Base-by-base conservation (phyloP, 2,113 vertebrate genomes). In the Psephotus haematonotus region DNA sequence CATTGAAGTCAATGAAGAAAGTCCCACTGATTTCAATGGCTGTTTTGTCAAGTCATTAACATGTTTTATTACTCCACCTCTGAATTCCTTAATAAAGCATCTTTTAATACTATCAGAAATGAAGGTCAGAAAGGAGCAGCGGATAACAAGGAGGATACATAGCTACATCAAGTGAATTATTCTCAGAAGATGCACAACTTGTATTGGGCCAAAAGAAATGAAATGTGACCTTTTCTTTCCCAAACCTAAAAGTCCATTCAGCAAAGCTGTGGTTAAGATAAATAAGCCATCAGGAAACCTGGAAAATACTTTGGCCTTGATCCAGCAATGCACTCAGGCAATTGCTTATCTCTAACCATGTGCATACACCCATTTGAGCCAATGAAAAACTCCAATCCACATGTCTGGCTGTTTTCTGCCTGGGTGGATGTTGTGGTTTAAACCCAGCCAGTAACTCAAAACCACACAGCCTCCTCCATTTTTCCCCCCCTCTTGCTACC, bases 91-190 rank as follows among this genome's bases (percentile, higher is more conserved):
- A 27, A 64, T 25, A 77, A 75, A 59, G 25, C 41, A 1, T 16
- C 17, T 62, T 93, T 57, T 69, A 80, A 52, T 35, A 41, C 4
- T 27, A 18, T 31, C 1, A 3, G 23, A 52, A 88, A 79, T 22
- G 17, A 81, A 88, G 31, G 28, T 63, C 46, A 44, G 47, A 71
- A 86, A 43, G 17, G 6, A 44, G 43, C 5, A 79, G 29, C 20
- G 0, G 1, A 19, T 6, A 20, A 6, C 47, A 65, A 47, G 37
- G 88, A 43, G 50, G 14, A 27, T 53, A 19, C 0, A 5, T 37
- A 35, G 11, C 10, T 76, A 14, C 17, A 90, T 88, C 43, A 59
- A 39, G 37, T 35, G 13, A 81, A 43, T 41, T 80, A 25, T 10
- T 86, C 20, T 44, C 27, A 50, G 27, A 78, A 68, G 23, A 50